Evolutionary conservation across 2,113 vertebrate genomes (phyloP).

Genomic region (Antennarius striatus): DNA sequence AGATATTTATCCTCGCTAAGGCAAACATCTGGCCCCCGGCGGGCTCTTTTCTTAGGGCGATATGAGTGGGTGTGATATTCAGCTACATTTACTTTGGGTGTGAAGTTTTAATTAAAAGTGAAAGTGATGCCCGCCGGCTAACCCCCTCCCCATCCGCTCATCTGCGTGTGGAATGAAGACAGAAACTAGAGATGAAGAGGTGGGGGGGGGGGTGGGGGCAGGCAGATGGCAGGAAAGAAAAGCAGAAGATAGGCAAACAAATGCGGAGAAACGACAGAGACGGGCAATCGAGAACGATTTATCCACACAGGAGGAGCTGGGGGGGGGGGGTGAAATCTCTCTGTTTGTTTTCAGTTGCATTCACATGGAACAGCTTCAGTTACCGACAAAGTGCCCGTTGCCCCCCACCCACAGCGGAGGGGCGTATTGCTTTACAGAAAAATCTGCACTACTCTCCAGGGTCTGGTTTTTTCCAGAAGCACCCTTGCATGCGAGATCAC

Average conservation of each 20-base stretch:
- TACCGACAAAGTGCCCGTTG: conserved; percentile 45
- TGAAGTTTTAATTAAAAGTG: conserved; percentile 81
- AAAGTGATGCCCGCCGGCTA: conserved; percentile 66
- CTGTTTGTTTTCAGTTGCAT: conserved; percentile 67
- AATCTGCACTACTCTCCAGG: conserved; percentile 55
- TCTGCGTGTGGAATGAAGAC: conserved; percentile 10
- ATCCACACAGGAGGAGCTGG: conserved; percentile 35
- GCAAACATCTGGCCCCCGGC: conserved; percentile 73
- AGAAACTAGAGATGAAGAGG: conserved; percentile 8
- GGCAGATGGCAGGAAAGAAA: conserved; percentile 9
- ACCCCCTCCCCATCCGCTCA: not conserved
- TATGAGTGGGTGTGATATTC: conserved; percentile 61
- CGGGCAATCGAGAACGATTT: conserved; percentile 4
- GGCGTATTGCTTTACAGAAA: conserved; percentile 50
- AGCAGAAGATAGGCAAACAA: too few species aligned
- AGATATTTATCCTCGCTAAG: conserved; percentile 78
- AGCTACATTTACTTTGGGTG: conserved; percentile 70
- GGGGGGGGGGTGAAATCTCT: conserved; percentile 58
- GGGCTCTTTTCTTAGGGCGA: conserved; percentile 47
- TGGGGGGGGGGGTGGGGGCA: too few species aligned
- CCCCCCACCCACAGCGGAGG: conserved; percentile 37
- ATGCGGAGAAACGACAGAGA: too few species aligned
- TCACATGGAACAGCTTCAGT: conserved; percentile 56
- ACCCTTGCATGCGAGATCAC: conserved; percentile 48
- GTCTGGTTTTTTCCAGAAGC: conserved; percentile 43